These are phyloP conservation scores for Nothoprocta pentlandii DNA, from an alignment of 2,113 vertebrate genomes.

Conservation along the genomic window DNA sequence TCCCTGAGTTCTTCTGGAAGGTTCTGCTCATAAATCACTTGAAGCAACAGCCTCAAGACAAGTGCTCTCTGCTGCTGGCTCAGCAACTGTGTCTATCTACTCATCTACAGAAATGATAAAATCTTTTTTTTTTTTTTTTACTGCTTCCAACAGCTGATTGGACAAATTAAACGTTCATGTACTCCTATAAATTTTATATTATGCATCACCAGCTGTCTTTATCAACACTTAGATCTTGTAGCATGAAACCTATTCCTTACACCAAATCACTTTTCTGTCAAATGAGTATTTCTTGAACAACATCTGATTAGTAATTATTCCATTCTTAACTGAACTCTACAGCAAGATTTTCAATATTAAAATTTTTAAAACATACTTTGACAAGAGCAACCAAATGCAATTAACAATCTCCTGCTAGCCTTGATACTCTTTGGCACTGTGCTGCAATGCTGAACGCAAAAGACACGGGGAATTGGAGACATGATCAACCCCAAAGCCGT, in stretches of 20 bases:
- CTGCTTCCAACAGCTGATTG: background rate
- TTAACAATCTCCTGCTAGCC: background rate
- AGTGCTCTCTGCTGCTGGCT: background rate
- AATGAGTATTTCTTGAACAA: background rate
- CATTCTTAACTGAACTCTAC: background rate
- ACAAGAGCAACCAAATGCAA: background rate
- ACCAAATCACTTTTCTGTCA: background rate
- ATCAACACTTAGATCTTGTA: background rate
- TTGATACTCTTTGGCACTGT: background rate
- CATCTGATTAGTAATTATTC: background rate
- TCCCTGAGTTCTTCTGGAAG: background rate
- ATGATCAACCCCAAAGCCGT: background rate
- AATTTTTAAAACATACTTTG: background rate
- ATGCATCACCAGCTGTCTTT: background rate
- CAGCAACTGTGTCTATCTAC: background rate
- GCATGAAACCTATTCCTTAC: background rate
- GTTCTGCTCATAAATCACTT: background rate
- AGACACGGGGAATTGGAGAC: background rate
- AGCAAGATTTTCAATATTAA: background rate
- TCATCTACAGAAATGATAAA: background rate
- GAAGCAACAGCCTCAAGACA: background rate
- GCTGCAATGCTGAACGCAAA: background rate
- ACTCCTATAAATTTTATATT: background rate
- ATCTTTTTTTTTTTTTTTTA: background rate
- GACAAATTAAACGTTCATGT: background rate